Base-by-base conservation (phyloP, 2,797 vertebrate species). In the Pristis pectinata region DNA sequence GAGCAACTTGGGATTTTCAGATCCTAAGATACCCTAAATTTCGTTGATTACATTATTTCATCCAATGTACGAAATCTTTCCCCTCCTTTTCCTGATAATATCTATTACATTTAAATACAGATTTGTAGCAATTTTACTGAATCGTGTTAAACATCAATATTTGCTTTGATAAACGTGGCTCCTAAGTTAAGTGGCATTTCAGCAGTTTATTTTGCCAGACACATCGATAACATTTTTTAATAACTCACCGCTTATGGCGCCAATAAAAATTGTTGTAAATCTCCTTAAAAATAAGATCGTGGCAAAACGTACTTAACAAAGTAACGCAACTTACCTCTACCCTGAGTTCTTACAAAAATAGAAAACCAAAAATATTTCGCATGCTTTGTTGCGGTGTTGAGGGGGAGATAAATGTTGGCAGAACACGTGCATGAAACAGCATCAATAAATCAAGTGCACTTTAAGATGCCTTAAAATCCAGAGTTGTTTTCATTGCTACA, bases 361-460 rank as follows among this genome's bases (percentile, higher is more conserved):
- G 56, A 34, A 89, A 59, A 15, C 9, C 85, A 15, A 53, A 30
- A 89, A 61, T 89, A 89, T 13, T 53, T 49, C 5, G 70, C 74
- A 5, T 8, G 70, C 70, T 76, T 94, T 22, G 22, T 11, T 30
- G 92, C 41, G 72, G 22, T 44, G 64, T 53, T 34, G 34, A 44
- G 30, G 92, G 37, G 37, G 30, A 15, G 22, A 72, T 44, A 34
- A 93, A 72, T 93, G 67, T 37, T 30, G 30, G 49, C 49, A 27
- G 72, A 76, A n/a, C 27, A 94, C 13, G 4, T 94, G 27, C 44
- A 53, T 49, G 44, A 44, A 34, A 53, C 82, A 59, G 94, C 94
- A 95, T 95, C 59, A 95, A 95, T 95, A 95, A 95, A 95, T 95
- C 59, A 95, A 59, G 72, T 95, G 85, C 94, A 95, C 85, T 93